phyloP scores from a whole-genome alignment of 2,888 invertebrate genomes.

The Scaptomyza flava region DNA sequence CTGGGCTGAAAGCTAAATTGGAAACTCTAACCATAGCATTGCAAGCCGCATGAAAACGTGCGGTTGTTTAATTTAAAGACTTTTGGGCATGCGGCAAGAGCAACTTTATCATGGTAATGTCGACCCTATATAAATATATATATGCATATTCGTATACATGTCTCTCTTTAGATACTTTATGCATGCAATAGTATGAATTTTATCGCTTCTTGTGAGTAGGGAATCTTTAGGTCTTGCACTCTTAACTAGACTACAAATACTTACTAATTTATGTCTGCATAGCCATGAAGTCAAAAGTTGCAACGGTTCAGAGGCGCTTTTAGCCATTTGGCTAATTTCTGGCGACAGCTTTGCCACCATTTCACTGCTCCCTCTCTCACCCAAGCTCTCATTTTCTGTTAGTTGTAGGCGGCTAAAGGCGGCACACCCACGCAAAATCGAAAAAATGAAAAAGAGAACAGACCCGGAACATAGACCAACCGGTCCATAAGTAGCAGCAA shows the following conservation, averaged over 20 bases:
- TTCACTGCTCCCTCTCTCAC: neutral
- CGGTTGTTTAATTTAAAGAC: slow-evolving; percentile 67
- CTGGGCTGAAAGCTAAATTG: slow-evolving; percentile 6
- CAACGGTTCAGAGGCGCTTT: slow-evolving; percentile 22
- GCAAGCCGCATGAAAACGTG: slow-evolving; percentile 58
- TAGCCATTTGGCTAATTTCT: slow-evolving; percentile 56
- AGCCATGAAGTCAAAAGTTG: slow-evolving; percentile 25
- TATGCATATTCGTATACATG: neutral
- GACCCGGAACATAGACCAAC: slow-evolving; percentile 30
- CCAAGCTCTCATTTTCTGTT: neutral
- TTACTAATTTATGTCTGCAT: neutral
- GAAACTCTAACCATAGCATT: slow-evolving; percentile 7
- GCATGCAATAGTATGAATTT: too few species aligned
- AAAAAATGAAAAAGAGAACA: neutral
- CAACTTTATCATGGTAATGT: slow-evolving; percentile 9
- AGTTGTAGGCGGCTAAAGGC: slow-evolving; percentile 11
- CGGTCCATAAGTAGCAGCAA: slow-evolving; percentile 50
- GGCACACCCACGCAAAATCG: slow-evolving; percentile 65
- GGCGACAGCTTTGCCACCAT: slow-evolving; percentile 8
- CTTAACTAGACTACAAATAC: too few species aligned
- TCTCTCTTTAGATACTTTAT: too few species aligned
- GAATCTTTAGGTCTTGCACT: neutral
- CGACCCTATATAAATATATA: neutral
- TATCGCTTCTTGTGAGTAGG: neutral
- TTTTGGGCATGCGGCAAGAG: slow-evolving; percentile 59